phyloP scores from a whole-genome alignment of 2,797 vertebrate genomes.

The Poeciliopsis gracilis region DNA sequence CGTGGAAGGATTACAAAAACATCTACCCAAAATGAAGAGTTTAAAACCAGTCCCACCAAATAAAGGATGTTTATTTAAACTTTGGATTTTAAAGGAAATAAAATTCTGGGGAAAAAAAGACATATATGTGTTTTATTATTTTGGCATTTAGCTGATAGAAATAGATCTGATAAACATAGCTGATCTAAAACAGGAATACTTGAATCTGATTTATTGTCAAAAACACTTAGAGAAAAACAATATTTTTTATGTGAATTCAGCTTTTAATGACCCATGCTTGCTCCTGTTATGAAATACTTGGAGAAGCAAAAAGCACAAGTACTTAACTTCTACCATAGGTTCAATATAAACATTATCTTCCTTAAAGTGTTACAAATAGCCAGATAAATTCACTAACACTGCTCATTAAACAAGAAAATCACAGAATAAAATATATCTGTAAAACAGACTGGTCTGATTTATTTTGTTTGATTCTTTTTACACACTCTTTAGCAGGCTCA shows the following conservation, averaged over 20 bases:
- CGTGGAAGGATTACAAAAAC: too few relatives aligned
- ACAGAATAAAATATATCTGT: conserved; percentile 47
- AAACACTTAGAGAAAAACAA: background rate
- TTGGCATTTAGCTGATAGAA: background rate
- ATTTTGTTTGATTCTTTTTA: conserved; percentile 7
- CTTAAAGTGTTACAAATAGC: conserved; percentile 10
- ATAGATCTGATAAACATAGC: background rate
- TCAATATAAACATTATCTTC: background rate
- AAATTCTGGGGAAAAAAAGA: background rate
- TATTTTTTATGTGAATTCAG: background rate
- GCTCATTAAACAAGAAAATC: background rate
- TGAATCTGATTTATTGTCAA: background rate
- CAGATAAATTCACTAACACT: conserved; percentile 6
- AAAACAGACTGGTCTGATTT: conserved; percentile 36
- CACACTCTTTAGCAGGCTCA: background rate
- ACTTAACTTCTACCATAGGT: too few relatives aligned
- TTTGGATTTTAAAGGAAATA: background rate
- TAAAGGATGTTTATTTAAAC: background rate
- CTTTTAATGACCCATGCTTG: background rate
- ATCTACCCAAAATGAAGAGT: too few relatives aligned
- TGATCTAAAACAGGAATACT: background rate
- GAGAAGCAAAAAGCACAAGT: too few relatives aligned
- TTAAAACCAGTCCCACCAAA: background rate
- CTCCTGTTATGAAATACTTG: background rate
- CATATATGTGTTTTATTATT: background rate